Evolutionary conservation across 2,797 vertebrate genomes (phyloP), one percentile per base, ranked within the genome.

Genomic region (Monodelphis domestica): DNA sequence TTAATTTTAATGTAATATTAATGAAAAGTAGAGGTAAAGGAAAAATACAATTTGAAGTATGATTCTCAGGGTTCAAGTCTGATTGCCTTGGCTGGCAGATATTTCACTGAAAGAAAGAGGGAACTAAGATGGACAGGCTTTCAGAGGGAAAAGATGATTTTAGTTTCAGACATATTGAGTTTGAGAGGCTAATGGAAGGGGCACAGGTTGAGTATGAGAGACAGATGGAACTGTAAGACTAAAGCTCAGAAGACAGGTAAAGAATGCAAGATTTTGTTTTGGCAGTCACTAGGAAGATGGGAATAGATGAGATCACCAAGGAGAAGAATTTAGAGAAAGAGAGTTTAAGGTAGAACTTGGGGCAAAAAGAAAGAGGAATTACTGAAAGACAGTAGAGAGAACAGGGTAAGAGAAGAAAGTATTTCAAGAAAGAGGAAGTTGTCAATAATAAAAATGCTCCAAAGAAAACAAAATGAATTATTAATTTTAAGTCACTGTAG

Each of bases 401-500:
- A 91, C 10, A 9, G 88, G 56, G 29, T 29, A 78, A n/a, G 52
- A 11, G 70, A 54, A 10, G 12, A 54, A 45, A 89, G 14, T 59
- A 54, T 14, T 3, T 14, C 1, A 0, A 7, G 12, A 29, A 10
- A 10, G 3, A 9, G 17, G 51, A 0, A 53, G 4, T 55, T 54
- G 70, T n/a, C 2, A 7, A 63, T 10, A 26, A 50, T 2, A 38
- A 63, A 17, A 53, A n/a, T 56, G 15, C 59, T 94, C 33, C 21
- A 53, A 63, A 87, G 28, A 51, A 7, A 57, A 53, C 88, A 38
- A 91, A 88, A 53, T 53, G 26, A 63, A 57, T 57, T 28, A 57
- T 0, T 57, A 30, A 29, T 57, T 59, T 33, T 59, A 15, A 92
- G 53, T 59, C 17, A 59, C 29, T 53, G 50, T 87, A 91, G 57